A percentile compares a stretch with the other conserved stretches of the same genome.
These are phyloP conservation scores for Montipora capitata DNA, from an alignment of 92 coral and sea anemone genomes.

Conservation along the genomic window DNA sequence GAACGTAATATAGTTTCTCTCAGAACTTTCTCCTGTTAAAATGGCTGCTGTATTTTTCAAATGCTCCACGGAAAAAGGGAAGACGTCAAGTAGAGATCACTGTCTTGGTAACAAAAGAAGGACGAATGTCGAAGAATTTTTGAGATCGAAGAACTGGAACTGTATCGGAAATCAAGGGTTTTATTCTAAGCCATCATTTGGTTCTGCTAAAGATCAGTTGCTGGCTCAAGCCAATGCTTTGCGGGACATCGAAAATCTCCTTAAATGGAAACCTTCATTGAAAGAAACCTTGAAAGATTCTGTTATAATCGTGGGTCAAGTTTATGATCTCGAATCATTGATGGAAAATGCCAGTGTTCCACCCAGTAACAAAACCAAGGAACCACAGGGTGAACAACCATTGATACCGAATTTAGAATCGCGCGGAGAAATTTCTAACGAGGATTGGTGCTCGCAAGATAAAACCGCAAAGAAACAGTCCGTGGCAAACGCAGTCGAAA, in stretches of 20 bases:
- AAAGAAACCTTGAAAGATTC: conserved; percentile 28
- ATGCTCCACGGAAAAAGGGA: background rate
- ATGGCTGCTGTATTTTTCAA: conserved; percentile 54
- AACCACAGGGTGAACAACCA: background rate
- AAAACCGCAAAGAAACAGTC: background rate
- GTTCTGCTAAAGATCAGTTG: conserved; percentile 59
- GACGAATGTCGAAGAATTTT: conserved; percentile 22
- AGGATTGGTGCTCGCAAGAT: background rate
- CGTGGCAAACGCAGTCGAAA: background rate
- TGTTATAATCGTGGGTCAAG: conserved; percentile 54
- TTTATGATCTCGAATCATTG: conserved; percentile 50
- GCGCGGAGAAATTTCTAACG: background rate
- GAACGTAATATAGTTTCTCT: background rate
- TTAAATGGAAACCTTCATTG: conserved; percentile 37
- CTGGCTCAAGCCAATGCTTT: conserved; percentile 56
- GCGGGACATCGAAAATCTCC: conserved; percentile 57
- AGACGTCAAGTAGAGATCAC: conserved; percentile 8
- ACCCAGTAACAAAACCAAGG: background rate
- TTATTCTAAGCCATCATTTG: conserved; percentile 47
- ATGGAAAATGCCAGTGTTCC: background rate
- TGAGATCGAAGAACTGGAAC: conserved; percentile 52
- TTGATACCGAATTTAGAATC: conserved; percentile 13
- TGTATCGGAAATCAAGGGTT: conserved; percentile 43
- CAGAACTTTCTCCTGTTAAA: background rate
- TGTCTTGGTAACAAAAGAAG: background rate